A percentile compares a stretch with the other conserved stretches of the same genome.
phyloP scores from a whole-genome alignment of 92 coral and sea anemone genomes.

The Actinostola sp. region DNA sequence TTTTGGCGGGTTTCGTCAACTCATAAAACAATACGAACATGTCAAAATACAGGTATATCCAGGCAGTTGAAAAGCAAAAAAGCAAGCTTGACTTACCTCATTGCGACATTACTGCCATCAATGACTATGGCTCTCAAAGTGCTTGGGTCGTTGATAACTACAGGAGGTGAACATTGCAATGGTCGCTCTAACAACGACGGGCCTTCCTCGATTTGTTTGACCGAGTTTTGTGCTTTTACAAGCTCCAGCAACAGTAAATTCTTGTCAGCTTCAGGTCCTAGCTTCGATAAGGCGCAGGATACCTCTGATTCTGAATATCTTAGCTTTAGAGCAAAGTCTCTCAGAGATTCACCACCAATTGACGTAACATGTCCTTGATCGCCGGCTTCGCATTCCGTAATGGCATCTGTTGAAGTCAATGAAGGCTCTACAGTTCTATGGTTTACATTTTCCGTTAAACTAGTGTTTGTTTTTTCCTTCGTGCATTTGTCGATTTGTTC shows the following conservation, averaged over 20 bases:
- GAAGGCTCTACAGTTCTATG: neutral
- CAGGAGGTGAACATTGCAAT: constrained; percentile 33
- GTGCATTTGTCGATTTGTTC: neutral
- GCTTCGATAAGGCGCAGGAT: constrained; percentile 70
- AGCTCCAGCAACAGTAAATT: constrained; percentile 79
- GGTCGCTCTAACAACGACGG: constrained; percentile 44
- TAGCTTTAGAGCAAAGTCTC: constrained; percentile 86
- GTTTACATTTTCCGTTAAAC: neutral
- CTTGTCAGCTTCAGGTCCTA: constrained; percentile 83
- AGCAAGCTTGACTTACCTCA: constrained; percentile 72
- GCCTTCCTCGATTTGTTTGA: constrained; percentile 93
- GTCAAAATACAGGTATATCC: constrained; percentile 3
- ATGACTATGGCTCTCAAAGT: constrained; percentile 88
- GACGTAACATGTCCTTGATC: constrained; percentile 4
- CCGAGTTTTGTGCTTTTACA: constrained; percentile 82
- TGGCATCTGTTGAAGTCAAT: constrained; percentile 15
- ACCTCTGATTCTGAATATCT: constrained; percentile 80
- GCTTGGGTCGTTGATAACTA: constrained; percentile 54
- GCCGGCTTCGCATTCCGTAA: constrained; percentile 13
- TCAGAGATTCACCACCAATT: constrained; percentile 41
- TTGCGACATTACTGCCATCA: constrained; percentile 98
- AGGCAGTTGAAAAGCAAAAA: neutral
- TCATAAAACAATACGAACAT: constrained; percentile 19
- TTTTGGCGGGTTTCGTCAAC: constrained; percentile 38
- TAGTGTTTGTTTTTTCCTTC: neutral